Base-by-base conservation (phyloP, 2,113 vertebrate species). In the Gavialis gangeticus region DNA sequence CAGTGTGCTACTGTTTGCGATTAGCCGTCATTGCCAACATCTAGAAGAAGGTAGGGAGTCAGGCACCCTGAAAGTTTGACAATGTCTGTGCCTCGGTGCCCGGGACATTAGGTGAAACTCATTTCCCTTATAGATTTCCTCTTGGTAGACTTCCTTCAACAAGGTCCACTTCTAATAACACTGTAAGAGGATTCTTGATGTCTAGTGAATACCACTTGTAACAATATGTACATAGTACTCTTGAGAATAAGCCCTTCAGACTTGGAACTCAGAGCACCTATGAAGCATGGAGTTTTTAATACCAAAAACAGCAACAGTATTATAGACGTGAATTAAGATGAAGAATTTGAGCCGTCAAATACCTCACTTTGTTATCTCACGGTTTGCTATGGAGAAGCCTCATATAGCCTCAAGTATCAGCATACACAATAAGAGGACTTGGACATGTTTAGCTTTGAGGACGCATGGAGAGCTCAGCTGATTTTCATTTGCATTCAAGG, bases 291-390 rank as follows among this genome's bases (percentile, higher is more conserved):
- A 62, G 5, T 7, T 28, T 73, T 73, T 73, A 73, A 12, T 12
- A 58, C 12, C 59, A 75, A 25, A 64, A 25, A 63, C 37, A 37
- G 66, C 9, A 87, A 82, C 15, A 28, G n/a, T 55, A 62, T 66
- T 21, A 87, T 0, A 93, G n/a, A 25, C 0, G 0, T 0, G 14
- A 82, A 57, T 28, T 76, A 62, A 55, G 0, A 0, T 2, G 14
- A 93, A 17, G 16, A 71, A 64, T 71, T 0, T 34, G 22, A 25
- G 25, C 11, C 60, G 55, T 67, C 37, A 37, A 85, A 64, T 30
- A 1, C 5, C 30, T 79, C 5, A 8, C 9, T 34, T 18, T 75
- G 55, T 64, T 30, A 16, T 10, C 57, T 8, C 13, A 12, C 16
- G 25, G 3, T 25, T 58, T 79, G 66, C 82, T 87, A 57, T 25